Conservation (phyloP, 2,113 vertebrate species). For the Platanista minor region DNA sequence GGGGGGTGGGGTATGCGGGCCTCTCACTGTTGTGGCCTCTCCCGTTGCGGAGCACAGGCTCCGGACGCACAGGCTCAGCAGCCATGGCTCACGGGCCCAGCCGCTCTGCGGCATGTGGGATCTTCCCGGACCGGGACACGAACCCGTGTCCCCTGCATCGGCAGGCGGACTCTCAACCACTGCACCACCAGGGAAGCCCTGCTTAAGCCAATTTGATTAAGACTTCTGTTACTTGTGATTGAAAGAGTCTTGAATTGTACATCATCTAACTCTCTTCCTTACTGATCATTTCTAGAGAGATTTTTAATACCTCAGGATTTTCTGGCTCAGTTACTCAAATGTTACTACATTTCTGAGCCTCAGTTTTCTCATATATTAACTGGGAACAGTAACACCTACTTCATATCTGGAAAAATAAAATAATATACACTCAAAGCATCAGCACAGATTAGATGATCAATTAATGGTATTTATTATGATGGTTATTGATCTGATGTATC, state of each 20-base stretch:
- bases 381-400: background rate
- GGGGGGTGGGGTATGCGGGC: too few relatives aligned
- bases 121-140: too few relatives aligned
- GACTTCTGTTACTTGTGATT: background rate
- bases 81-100: too few relatives aligned
- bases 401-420: slow-evolving; percentile 22
- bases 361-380: background rate
- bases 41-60: too few relatives aligned
- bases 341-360: background rate
- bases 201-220: background rate
- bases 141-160: too few relatives aligned
- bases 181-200: too few relatives aligned
- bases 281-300: background rate
- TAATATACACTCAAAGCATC: background rate
- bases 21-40: too few relatives aligned
- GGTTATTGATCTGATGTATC: background rate
- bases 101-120: too few relatives aligned
- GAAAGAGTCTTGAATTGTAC: background rate
- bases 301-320: background rate
- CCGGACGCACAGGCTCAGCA: too few relatives aligned
- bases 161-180: too few relatives aligned
- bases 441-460: background rate
- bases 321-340: background rate
- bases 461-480: background rate
- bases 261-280: background rate